A percentile compares a stretch with the other conserved stretches of the same genome.
Conservation (phyloP, 2,797 vertebrate species). For the Picus viridis region DNA sequence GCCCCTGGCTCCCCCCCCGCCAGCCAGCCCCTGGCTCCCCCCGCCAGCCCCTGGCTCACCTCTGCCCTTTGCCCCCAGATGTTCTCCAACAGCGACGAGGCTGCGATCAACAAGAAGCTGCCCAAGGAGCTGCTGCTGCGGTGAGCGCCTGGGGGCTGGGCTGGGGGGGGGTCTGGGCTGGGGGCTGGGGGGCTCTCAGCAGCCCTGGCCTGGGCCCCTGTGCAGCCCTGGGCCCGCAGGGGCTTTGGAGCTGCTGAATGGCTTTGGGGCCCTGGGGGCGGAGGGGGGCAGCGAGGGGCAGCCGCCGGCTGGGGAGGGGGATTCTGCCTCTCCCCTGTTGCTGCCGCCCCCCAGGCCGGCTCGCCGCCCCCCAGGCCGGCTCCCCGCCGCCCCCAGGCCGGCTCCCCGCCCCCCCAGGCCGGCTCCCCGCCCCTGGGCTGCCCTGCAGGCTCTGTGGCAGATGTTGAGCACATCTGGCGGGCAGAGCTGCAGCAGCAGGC, state of each 20-base stretch:
- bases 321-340: neutral
- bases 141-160: conserved; percentile 74
- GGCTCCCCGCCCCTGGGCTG: neutral
- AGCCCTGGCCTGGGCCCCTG: neutral
- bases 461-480: neutral
- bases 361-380: too few relatives aligned
- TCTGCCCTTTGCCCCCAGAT: conserved; percentile 81
- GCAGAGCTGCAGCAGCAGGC: accelerated
- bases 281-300: neutral
- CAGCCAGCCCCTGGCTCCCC: too few relatives aligned
- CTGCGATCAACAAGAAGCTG: conserved; percentile 97
- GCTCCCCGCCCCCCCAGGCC: too few relatives aligned
- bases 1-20: neutral
- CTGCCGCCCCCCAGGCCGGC: too few relatives aligned
- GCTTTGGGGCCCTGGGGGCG: neutral
- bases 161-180: neutral
- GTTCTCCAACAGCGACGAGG: conserved; percentile 99
- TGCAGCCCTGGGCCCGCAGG: neutral
- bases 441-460: too few relatives aligned
- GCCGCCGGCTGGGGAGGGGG: neutral
- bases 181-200: neutral
- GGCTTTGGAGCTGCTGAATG: neutral
- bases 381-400: too few relatives aligned
- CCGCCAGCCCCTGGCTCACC: neutral
- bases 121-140: conserved; percentile 97